Conservation (phyloP, 2,888 invertebrate genomes). For the Lithophane socia region DNA sequence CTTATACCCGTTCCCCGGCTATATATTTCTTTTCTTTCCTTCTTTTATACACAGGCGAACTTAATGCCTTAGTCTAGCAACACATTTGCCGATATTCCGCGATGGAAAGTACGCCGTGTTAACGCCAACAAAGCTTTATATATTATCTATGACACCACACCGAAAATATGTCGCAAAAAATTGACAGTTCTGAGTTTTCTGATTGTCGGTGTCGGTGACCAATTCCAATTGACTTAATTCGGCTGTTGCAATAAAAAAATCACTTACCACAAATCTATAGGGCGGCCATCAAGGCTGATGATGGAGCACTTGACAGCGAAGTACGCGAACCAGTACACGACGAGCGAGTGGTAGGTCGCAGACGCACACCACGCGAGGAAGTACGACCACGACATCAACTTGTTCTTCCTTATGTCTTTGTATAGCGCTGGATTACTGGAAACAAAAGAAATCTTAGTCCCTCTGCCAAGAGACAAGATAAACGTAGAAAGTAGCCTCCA, state of each 20-base stretch:
- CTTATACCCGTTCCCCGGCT: not conserved
- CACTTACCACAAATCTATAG: conserved; percentile 88
- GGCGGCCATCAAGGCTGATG: conserved; percentile 87
- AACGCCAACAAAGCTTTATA: not conserved
- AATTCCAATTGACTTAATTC: not conserved
- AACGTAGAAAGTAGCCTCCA: not conserved
- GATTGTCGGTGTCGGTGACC: not conserved
- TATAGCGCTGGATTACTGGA: conserved; percentile 93
- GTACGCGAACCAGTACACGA: conserved; percentile 91
- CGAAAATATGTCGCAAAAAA: not conserved
- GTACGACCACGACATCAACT: conserved; percentile 90
- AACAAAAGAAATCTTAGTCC: conserved; percentile 1
- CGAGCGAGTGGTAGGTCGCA: conserved; percentile 92
- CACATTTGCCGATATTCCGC: not conserved
- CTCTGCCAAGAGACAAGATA: not conserved
- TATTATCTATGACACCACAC: not conserved
- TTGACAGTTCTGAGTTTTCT: not conserved
- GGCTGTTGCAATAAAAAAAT: not conserved
- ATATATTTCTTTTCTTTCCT: not conserved
- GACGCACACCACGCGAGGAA: conserved; percentile 92
- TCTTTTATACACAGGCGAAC: not conserved
- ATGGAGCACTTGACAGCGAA: conserved; percentile 86
- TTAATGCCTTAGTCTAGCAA: not conserved
- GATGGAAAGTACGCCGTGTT: not conserved
- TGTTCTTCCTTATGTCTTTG: conserved; percentile 91